Evolutionary conservation across 1,140 invertebrate genomes (phyloP), one percentile per base, ranked within the genome.

Genomic region (Drosophila parvula): DNA sequence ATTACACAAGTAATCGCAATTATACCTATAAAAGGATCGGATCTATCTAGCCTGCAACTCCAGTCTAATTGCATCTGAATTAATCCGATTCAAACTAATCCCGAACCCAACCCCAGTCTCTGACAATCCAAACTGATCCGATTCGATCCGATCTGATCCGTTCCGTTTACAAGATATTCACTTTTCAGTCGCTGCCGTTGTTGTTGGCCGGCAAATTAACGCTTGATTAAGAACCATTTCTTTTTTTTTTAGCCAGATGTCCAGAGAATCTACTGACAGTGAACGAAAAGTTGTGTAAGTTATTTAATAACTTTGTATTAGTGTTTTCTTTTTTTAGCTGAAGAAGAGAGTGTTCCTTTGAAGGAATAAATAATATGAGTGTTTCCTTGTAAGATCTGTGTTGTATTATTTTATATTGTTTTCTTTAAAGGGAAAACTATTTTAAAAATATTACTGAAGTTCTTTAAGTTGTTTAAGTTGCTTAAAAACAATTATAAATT

Each of bases 151-250:
- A 48, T 47, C 43, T 43, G 56, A 60, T 73, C 45, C 65, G 51
- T 59, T 71, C 51, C 65, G 16, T 43, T 43, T 50, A 51, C 48
- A 48, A 69, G 18, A 55, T 68, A 84, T 79, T 80, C 78, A 79
- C 60, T 75, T 80, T 68, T 53, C 81, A 57, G 43, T 48, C n/a
- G 36, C 60, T 30, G 60, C 64, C 28, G 50, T 69, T 57, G 50
- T 69, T 57, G 50, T 84, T 62, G 81, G 77, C 56, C 81, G 22
- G 73, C 67, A 78, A 84, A 84, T 85, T 81, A 81, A 84, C 68
- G 78, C 81, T 84, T 81, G 81, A 84, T 81, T 85, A 78, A 70
- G 64, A 85, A 69, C 57, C 51, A 69, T 50, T 74, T n/a, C n/a
- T n/a, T n/a, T n/a, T n/a, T n/a, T n/a, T 57, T 30, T 63, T 16